phyloP scores from a whole-genome alignment of 2,113 vertebrate genomes.

The Prionailurus bengalensis region DNA sequence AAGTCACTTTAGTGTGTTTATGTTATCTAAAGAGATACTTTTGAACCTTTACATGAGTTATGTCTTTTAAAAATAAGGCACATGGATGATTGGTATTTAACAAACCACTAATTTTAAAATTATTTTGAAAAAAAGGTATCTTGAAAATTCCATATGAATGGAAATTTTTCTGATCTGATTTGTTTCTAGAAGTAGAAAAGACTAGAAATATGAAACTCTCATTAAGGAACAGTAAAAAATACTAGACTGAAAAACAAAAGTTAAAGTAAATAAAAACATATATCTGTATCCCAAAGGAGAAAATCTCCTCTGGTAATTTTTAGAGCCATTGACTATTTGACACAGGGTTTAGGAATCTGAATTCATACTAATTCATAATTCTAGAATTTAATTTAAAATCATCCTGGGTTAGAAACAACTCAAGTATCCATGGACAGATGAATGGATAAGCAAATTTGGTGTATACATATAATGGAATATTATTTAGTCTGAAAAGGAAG shows the following conservation, averaged over 20 bases:
- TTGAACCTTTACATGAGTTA: background rate
- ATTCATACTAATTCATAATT: background rate
- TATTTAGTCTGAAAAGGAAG: background rate
- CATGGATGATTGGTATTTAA: background rate
- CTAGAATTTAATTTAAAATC: constrained; percentile 21
- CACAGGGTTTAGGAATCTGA: background rate
- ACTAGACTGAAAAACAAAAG: background rate
- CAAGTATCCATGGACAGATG: background rate
- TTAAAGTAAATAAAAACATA: background rate
- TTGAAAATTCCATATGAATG: background rate
- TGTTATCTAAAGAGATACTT: background rate
- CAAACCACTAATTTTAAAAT: background rate
- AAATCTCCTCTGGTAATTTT: background rate
- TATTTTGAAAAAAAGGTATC: background rate
- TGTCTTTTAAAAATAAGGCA: background rate
- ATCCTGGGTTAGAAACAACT: background rate
- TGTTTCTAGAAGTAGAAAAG: background rate
- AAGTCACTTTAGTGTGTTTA: background rate
- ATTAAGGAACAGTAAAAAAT: background rate
- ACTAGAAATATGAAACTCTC: background rate
- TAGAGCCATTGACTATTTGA: background rate
- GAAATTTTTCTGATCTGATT: background rate
- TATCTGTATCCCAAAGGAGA: background rate
- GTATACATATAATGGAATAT: background rate
- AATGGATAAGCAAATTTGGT: background rate